These are phyloP conservation scores for Gila orcuttii DNA, from an alignment of 2,113 vertebrate genomes.

Conservation along the genomic window DNA sequence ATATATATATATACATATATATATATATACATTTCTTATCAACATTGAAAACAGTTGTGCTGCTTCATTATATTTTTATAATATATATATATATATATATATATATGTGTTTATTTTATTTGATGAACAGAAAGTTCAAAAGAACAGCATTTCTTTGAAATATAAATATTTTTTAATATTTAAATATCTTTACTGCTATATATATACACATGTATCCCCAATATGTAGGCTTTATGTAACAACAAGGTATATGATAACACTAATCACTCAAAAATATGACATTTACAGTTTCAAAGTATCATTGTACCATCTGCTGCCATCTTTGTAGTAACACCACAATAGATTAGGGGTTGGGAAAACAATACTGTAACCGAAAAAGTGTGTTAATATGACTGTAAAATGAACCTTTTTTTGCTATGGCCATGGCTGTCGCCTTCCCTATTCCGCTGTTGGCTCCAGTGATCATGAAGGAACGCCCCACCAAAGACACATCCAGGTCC, in stretches of 20 bases:
- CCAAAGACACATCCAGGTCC: slow-evolving; percentile 70
- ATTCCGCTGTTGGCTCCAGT: slow-evolving; percentile 79
- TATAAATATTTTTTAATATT: too few species aligned
- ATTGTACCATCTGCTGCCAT: not conserved
- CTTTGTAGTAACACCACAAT: not conserved
- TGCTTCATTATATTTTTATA: too few species aligned
- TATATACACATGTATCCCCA: too few species aligned
- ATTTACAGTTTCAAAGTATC: not conserved
- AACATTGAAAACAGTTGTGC: too few species aligned
- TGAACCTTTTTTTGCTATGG: slow-evolving; percentile 77
- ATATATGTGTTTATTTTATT: too few species aligned
- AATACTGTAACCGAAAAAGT: not conserved
- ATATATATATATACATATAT: not conserved
- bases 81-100: too few species aligned
- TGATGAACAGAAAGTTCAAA: too few species aligned
- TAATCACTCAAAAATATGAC: not conserved
- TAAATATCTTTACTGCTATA: too few species aligned
- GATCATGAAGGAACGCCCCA: slow-evolving; percentile 75
- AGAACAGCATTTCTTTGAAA: too few species aligned
- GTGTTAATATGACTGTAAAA: not conserved
- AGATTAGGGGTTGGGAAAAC: not conserved
- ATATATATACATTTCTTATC: too few species aligned
- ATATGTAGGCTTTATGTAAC: too few species aligned
- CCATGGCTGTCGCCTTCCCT: slow-evolving; percentile 70
- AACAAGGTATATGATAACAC: too few species aligned